These are phyloP conservation scores for Phataginus tricuspis DNA, from an alignment of 2,797 vertebrate genomes.

Conservation along the genomic window DNA sequence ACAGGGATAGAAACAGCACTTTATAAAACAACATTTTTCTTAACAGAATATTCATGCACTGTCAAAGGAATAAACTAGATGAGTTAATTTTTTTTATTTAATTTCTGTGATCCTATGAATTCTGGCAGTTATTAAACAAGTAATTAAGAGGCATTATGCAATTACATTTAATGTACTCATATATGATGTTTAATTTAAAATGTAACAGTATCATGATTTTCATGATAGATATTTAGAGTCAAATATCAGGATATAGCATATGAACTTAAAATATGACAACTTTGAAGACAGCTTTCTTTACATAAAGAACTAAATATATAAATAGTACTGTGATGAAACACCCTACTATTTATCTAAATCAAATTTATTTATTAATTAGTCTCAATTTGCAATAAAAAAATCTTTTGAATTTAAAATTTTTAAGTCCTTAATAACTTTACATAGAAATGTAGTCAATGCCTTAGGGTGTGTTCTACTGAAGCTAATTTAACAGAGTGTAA, in stretches of 20 bases:
- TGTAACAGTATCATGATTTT: conserved; percentile 35
- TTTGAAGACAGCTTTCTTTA: conserved; percentile 14
- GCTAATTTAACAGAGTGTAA: neutral
- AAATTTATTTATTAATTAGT: neutral
- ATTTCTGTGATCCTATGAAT: conserved; percentile 51
- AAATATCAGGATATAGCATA: neutral
- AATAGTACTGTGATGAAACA: neutral
- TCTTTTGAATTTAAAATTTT: neutral
- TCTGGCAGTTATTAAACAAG: conserved; percentile 65
- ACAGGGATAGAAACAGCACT: neutral
- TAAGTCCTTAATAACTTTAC: neutral
- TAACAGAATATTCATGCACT: neutral
- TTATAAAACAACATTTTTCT: neutral
- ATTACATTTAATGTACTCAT: conserved; percentile 39
- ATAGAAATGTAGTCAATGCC: neutral
- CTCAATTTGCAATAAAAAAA: neutral
- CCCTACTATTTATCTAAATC: neutral
- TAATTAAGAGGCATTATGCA: conserved; percentile 66
- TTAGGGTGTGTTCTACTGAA: neutral
- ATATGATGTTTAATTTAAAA: conserved; percentile 59
- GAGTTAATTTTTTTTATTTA: conserved; percentile 57
- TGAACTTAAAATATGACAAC: neutral
- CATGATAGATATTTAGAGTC: neutral
- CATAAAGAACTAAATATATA: neutral
- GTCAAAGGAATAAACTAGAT: conserved; percentile 7